Evolutionary conservation across 2,797 vertebrate genomes (phyloP).

Genomic region (Bucorvus abyssinicus): DNA sequence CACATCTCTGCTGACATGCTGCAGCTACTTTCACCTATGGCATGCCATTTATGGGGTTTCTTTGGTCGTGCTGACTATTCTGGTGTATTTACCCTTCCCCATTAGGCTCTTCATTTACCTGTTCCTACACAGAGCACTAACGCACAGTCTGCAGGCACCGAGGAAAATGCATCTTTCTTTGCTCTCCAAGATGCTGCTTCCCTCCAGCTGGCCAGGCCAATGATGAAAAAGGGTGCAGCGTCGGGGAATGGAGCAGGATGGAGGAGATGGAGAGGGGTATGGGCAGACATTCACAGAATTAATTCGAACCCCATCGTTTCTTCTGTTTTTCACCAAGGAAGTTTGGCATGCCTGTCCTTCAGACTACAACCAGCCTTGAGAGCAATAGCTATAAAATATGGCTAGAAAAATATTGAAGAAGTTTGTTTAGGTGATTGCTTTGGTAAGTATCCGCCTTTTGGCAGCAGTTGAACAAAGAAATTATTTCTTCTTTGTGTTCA

Average conservation of each 20-base stretch:
- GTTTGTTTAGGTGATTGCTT: background rate
- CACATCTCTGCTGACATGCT: background rate
- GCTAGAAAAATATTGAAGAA: background rate
- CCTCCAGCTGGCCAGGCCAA: background rate
- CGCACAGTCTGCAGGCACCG: background rate
- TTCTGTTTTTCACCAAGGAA: background rate
- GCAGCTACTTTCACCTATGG: background rate
- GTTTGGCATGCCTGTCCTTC: background rate
- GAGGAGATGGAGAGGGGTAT: background rate
- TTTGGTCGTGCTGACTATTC: background rate
- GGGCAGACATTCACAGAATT: background rate
- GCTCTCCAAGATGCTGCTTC: background rate
- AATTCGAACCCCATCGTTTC: background rate
- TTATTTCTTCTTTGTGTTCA: background rate
- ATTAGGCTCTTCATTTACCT: background rate
- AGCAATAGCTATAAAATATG: background rate
- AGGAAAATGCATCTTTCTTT: background rate
- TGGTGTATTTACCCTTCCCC: background rate
- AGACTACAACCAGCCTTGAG: background rate
- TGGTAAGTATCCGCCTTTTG: background rate
- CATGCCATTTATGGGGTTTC: background rate
- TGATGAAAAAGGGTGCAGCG: background rate
- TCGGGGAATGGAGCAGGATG: background rate
- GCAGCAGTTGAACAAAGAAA: background rate
- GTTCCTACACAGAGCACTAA: background rate